Evolutionary conservation across 2,113 vertebrate genomes (phyloP).

Genomic region (Sciurus niger): DNA sequence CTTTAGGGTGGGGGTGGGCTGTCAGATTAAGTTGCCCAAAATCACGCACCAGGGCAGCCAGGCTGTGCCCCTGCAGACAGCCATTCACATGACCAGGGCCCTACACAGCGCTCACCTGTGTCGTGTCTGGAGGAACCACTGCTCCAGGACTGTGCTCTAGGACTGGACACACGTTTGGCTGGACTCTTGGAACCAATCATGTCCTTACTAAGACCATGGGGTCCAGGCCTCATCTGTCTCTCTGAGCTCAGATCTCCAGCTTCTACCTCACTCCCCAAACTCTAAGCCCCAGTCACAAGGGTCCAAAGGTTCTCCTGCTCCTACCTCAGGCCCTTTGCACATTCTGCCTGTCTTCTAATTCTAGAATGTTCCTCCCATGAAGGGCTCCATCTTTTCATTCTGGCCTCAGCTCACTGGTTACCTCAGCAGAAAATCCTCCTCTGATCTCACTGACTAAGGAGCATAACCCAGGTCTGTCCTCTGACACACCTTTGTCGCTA

Average conservation of each 20-base stretch:
- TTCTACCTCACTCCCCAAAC: too few relatives aligned
- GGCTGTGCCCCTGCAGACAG: not conserved
- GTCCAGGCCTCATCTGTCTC: accelerated
- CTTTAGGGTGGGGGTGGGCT: not conserved
- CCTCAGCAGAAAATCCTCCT: not conserved
- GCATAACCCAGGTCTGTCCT: not conserved
- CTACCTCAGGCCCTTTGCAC: not conserved
- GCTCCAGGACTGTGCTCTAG: not conserved
- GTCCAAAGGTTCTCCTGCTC: not conserved
- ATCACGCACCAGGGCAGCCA: not conserved
- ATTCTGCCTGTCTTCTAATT: accelerated
- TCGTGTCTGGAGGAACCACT: accelerated
- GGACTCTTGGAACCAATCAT: not conserved
- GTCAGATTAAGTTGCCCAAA: too few relatives aligned
- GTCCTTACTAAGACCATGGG: accelerated
- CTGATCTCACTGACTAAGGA: accelerated
- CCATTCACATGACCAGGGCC: accelerated
- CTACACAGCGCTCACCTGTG: accelerated
- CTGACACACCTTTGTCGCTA: accelerated
- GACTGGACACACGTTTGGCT: accelerated
- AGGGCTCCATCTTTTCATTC: too few relatives aligned
- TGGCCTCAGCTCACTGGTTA: not conserved
- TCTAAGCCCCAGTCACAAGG: too few relatives aligned
- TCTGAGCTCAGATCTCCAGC: not conserved
- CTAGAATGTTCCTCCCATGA: not conserved